Base-by-base conservation (phyloP, 2,888 invertebrate species). In the Ariolimax columbianus region DNA sequence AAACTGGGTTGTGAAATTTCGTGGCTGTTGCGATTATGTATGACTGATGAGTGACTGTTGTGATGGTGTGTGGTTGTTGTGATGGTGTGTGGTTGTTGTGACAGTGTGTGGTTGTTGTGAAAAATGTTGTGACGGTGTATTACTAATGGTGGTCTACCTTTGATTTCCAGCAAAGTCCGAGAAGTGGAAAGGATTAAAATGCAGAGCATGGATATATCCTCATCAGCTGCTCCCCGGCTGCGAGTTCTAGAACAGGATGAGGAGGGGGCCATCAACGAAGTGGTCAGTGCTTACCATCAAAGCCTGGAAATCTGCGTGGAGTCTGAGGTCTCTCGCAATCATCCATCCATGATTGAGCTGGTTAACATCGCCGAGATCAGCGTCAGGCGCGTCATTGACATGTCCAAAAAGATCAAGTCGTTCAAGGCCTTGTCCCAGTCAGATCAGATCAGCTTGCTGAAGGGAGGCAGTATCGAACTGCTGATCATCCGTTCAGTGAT, bases 391-490 rank as follows among this genome's bases (percentile, higher is more conserved):
- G 94, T 96, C 43, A 95, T 96, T 80, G 95, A 95, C 91, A 96
- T 96, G 95, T 95, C 95, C 40, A 96, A 96, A 91, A 95, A 95
- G 90, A 94, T 93, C 86, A 92, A 93, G 89, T 97, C 97, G 0
- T 99, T 99, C 94, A 97, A 97, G 94, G 97, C 97, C 92, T 97
- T 99, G 96, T 98, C 98, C 92, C 97, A 98, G 92, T 97, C 97
- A 90, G 99, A 99, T 94, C 98, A 99, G 95, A 96, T 97, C 86
- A 96, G 96, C 40, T 95, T 98, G 55, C 94, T 98, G n/a, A 98
- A 98, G 94, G 98, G 98, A 2, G 98, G 98, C 0, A 98, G 98
- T 92, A 98, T 98, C 77, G 99, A 99, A 95, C 97, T 99, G 96
- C 97, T 99, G 96, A 97, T 99, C 87, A 96, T 99, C 81, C 95